Evolutionary conservation across 2,113 vertebrate species (phyloP), one percentile per base, ranked within the genome.

Genomic region (Syngnathus scovelli): DNA sequence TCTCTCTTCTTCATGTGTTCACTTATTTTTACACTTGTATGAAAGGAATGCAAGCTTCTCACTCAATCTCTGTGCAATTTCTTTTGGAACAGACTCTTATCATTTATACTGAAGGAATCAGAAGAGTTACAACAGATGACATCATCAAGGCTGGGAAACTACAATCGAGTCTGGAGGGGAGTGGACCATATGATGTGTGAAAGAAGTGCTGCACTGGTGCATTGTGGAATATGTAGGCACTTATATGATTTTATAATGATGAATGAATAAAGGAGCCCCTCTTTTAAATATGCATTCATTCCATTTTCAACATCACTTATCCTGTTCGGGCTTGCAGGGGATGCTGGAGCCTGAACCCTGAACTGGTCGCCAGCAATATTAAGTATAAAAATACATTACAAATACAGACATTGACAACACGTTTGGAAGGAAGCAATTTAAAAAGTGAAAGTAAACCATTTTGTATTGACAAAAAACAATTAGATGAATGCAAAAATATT

Each of bases 211-310:
- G 16, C 18, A 10, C 4, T 38, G 37, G 39, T 61, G 18, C 13
- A 61, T 61, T 61, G 38, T 39, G 59, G 37, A 48, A 52, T 38
- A 65, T 13, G 51, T 62, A 55, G 56, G 55, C 61, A 48, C 15
- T 0, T 49, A 21, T 3, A 23, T 4, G 3, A 48, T 18, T 8
- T 52, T n/a, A 6, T 52, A 19, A n/a, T 52, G 49, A 52, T n/a
- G 46, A n/a, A 21, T 52, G 48, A 51, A 19, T 16, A 51, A 51
- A 43, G 41, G 11, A 43, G 11, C 1, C 41, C 7, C 27, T 33
- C 27, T 33, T 33, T 33, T 33, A 33, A 3, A 33, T 33, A 33
- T 33, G 27, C 27, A 33, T 33, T 33, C 27, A 33, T 33, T 33
- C 27, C 27, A 33, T 33, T 33, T 33, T 33, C 27, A 33, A 33